Percentiles rank a stretch among this genome's conserved stretches.
Conservation (phyloP, 2,797 vertebrate species). For the Girardinus metallicus region DNA sequence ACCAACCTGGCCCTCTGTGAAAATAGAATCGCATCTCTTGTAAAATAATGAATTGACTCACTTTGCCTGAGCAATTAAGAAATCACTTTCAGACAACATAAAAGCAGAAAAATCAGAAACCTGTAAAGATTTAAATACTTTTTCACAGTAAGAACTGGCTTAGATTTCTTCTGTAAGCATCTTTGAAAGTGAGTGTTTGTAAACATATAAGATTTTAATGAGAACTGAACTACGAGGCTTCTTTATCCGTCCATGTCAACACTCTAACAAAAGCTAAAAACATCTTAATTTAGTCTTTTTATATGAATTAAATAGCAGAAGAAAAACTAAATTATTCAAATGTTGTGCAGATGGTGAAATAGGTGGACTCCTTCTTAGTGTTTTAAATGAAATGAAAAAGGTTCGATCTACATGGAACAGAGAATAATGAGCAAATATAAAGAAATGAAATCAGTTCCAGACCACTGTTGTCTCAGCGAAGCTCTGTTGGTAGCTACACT, state of each 20-base stretch:
- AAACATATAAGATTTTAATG: conserved; percentile 48
- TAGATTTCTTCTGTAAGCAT: not conserved
- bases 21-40: not conserved
- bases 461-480: not conserved
- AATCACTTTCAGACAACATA: not conserved
- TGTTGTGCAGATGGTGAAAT: not conserved
- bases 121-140: not conserved
- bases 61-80: no score
- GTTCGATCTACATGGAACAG: not conserved
- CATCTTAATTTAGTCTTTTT: not conserved
- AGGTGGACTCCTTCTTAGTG: not conserved
- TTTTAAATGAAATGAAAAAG: not conserved
- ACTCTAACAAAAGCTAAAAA: not conserved
- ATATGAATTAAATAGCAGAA: not conserved
- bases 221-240: conserved; percentile 47
- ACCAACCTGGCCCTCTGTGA: not conserved
- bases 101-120: not conserved
- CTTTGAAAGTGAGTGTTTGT: not conserved
- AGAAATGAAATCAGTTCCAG: not conserved
- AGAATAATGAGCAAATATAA: not conserved
- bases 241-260: conserved; percentile 5
- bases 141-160: not conserved
- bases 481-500: not conserved
- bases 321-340: not conserved
- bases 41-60: not conserved